Conservation (phyloP, 2,113 vertebrate species). For the Gnathochromis pfefferi region DNA sequence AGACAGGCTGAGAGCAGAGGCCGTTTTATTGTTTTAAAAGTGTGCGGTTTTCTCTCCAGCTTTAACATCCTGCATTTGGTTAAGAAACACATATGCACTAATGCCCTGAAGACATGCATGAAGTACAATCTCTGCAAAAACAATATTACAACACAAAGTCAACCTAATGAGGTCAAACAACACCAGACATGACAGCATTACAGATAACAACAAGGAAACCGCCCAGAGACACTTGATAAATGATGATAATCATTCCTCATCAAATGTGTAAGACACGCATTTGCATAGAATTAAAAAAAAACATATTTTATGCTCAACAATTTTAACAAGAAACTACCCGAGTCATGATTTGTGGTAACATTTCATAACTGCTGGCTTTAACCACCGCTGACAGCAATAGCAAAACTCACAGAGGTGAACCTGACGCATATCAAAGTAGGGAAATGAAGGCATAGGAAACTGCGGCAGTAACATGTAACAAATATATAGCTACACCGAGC, state of each 20-base stretch:
- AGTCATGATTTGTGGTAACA: not conserved
- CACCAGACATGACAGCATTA: not conserved
- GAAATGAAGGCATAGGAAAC: not conserved
- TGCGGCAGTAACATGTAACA: not conserved
- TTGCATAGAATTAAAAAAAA: not conserved
- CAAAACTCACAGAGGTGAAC: not conserved
- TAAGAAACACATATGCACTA: not conserved
- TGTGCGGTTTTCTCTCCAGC: not conserved
- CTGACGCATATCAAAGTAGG: not conserved
- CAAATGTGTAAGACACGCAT: not conserved
- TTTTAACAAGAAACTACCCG: not conserved
- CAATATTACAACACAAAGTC: not conserved
- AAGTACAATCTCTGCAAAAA: not conserved
- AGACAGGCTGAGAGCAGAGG: not conserved
- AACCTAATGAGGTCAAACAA: not conserved
- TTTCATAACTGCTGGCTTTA: not conserved
- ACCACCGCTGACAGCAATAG: not conserved
- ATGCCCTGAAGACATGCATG: not conserved
- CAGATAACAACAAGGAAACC: not conserved
- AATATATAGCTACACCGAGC: not conserved
- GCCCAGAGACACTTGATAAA: not conserved
- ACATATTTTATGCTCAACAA: not conserved
- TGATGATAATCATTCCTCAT: not conserved
- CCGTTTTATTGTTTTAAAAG: not conserved
- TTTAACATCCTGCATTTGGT: slow-evolving; percentile 3